Base-by-base conservation (phyloP, 1,140 invertebrate genomes). In the Patella vulgata region DNA sequence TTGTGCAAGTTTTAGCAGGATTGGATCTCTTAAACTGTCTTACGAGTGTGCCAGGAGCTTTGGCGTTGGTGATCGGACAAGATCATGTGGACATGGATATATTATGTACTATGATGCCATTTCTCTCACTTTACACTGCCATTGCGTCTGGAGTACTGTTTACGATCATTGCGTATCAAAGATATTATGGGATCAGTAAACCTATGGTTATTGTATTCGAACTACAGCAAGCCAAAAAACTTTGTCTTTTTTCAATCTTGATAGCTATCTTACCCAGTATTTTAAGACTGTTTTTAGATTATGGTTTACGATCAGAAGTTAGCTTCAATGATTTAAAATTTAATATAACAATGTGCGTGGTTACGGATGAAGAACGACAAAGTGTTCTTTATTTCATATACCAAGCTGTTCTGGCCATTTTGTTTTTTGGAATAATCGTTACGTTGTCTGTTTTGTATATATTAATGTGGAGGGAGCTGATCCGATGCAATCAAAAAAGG, bases 11-110 rank as follows among this genome's bases (percentile, higher is more conserved):
- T 1, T 40, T 68, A 51, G 66, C 66, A 11, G 43, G 14, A 4
- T 50, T 68, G 21, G 66, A 68, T 52, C 57, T 68, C 30, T 31
- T 46, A 36, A 63, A 60, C 2, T 52, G 60, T 2, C 14, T 68
- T n/a, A 56, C 36, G n/a, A 58, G 53, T 43, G 63, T 63, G 60
- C 51, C 48, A 23, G 19, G 23, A 1, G 52, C 31, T 33, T 2
- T 54, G n/a, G 25, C 25, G 17, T 21, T 54, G 19, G 52, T 54
- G n/a, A 30, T 33, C 14, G 36, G 36, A 17, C 52, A 36, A n/a
- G 23, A n/a, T 23, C 12, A 14, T 5, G 36, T 54, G 9, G n/a
- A 54, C 33, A 39, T 54, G 33, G 31, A 36, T 25, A 33, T 33
- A 8, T 19, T 25, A 33, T 54, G 52, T 25, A 39, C 31, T 19